Evolutionary conservation across 92 coral and sea anemone genomes (phyloP), one percentile per base, ranked within the genome.

Genomic region (Metridium senile): DNA sequence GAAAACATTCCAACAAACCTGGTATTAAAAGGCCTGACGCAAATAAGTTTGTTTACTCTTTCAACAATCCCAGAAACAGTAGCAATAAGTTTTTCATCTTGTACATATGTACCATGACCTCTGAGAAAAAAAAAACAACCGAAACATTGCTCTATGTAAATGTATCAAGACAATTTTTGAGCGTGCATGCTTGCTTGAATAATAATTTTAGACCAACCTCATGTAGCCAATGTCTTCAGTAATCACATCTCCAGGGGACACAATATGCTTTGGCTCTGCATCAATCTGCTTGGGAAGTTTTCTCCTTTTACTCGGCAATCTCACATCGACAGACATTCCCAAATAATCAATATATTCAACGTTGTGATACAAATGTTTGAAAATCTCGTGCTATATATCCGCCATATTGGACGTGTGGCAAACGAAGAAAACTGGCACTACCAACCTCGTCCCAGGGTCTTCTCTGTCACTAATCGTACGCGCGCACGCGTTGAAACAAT

Each of bases 211-310:
- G 9, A 69, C 19, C 11, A 39, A 95, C 99, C 99, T 95, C 99
- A 95, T 95, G 86, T 92, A 95, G 4, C 93, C 97, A 0, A 89
- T 82, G 31, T 90, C 96, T 47, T 95, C 97, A 33, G 99, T 87
- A 18, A 95, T 95, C 68, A 89, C 93, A 83, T 95, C 99, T 39
- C 99, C 99, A 0, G 99, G 99, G 9, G 99, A 92, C 0, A 92
- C 97, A 30, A 95, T 85, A 58, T 86, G 93, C 84, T 90, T 95
- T 70, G 91, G 89, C 63, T 91, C 91, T 31, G 82, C 74, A 30
- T 89, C 85, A 22, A 77, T 47, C 49, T 65, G 80, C 33, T 75
- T 74, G 30, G 84, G 46, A 31, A 80, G 35, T 71, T 56, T 87
- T 49, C 84, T 84, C 29, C 84, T 84, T 75, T 87, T 82, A 69